Evolutionary conservation across 2,797 vertebrate genomes (phyloP).

Genomic region (Heteromormyrus szaboi): DNA sequence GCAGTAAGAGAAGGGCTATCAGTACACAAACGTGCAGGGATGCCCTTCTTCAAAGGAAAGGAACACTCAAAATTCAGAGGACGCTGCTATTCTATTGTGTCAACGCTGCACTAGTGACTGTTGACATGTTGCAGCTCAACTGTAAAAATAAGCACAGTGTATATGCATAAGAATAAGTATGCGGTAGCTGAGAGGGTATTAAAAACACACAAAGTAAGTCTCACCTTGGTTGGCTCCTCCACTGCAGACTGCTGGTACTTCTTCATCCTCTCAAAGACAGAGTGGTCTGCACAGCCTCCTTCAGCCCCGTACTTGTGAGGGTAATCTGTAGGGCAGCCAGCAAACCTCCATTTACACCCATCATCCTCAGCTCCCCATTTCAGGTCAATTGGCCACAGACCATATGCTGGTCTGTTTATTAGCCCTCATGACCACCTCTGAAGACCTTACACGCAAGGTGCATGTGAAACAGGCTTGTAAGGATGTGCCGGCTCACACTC

Average conservation of each 20-base stretch:
- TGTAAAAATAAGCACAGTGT: neutral
- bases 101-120: neutral
- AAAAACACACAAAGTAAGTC: constrained; percentile 11
- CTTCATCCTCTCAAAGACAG: constrained; percentile 90
- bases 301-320: constrained; percentile 91
- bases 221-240: constrained; percentile 68
- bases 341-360: neutral
- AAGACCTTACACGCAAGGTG: neutral
- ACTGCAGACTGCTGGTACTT: constrained; percentile 78
- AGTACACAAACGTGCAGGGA: neutral
- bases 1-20: neutral
- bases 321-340: constrained; percentile 67
- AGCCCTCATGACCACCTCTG: neutral
- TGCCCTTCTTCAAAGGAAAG: neutral
- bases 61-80: neutral
- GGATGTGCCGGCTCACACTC: neutral
- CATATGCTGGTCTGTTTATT: neutral
- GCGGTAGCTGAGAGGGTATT: neutral
- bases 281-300: constrained; percentile 89
- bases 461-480: neutral
- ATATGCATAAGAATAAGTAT: neutral
- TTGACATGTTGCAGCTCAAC: neutral
- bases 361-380: neutral
- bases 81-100: neutral
- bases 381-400: neutral